These are phyloP conservation scores for Xenopus borealis DNA, from an alignment of 2,113 vertebrate species.

Conservation along the genomic window DNA sequence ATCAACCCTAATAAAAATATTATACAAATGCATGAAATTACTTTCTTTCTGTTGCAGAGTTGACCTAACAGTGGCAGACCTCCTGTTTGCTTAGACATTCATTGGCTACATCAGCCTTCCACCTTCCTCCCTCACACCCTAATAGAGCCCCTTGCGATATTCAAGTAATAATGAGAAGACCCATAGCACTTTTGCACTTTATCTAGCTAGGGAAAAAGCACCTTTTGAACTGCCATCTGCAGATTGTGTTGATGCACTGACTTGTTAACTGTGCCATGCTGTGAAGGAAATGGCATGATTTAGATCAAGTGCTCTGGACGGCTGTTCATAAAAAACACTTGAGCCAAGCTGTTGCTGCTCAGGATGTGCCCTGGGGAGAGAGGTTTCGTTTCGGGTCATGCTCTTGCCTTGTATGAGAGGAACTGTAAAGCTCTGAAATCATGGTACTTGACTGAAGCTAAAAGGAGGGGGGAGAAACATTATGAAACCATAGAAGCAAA, in stretches of 20 bases:
- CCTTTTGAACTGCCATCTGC: slow-evolving; percentile 87
- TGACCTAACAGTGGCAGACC: slow-evolving; percentile 51
- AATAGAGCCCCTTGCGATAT: slow-evolving; percentile 69
- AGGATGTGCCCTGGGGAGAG: slow-evolving; percentile 97
- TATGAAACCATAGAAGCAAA: slow-evolving; percentile 96
- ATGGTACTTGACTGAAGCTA: slow-evolving; percentile 64
- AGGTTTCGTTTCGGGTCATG: slow-evolving; percentile 96
- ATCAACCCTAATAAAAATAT: neutral
- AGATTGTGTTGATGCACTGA: slow-evolving; percentile 79
- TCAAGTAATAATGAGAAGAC: slow-evolving; percentile 76
- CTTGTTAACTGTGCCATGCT: slow-evolving; percentile 84
- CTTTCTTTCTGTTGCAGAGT: neutral
- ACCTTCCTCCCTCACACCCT: slow-evolving; percentile 58
- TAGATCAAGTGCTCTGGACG: slow-evolving; percentile 80
- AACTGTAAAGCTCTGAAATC: slow-evolving; percentile 72
- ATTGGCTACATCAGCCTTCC: slow-evolving; percentile 46
- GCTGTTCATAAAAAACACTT: slow-evolving; percentile 96
- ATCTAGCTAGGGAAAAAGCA: slow-evolving; percentile 77
- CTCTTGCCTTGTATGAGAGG: slow-evolving; percentile 85
- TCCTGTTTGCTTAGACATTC: slow-evolving; percentile 62
- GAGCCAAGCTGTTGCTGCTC: slow-evolving; percentile 98
- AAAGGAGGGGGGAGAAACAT: slow-evolving; percentile 76
- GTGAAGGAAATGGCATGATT: slow-evolving; percentile 85
- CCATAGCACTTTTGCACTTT: slow-evolving; percentile 74
- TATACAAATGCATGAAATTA: neutral